Conservation (phyloP, 1,140 invertebrate species). For the Helicoverpa zea region DNA sequence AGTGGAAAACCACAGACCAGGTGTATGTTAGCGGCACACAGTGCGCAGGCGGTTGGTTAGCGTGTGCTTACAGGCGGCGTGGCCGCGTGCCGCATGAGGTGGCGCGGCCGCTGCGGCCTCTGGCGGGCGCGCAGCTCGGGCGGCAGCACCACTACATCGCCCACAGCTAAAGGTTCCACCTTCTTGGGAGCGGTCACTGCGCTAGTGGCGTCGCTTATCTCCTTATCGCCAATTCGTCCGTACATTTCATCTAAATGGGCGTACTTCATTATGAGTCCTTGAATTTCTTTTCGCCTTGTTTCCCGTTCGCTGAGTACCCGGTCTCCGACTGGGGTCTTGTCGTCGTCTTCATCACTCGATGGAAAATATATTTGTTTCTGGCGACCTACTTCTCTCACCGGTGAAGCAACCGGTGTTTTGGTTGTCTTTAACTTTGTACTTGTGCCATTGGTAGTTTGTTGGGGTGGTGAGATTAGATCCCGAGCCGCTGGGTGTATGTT, state of each 20-base stretch:
- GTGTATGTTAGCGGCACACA: slow-evolving; percentile 82
- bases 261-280: slow-evolving; percentile 93
- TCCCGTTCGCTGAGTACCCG: slow-evolving; percentile 90
- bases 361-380: slow-evolving; percentile 85
- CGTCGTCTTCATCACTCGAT: slow-evolving; percentile 84
- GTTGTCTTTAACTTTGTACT: slow-evolving; percentile 66
- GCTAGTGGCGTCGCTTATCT: slow-evolving; percentile 61
- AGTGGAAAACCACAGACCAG: slow-evolving; percentile 75
- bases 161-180: slow-evolving; percentile 77
- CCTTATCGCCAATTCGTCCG: slow-evolving; percentile 79
- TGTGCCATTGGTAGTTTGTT: slow-evolving; percentile 61
- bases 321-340: slow-evolving; percentile 86
- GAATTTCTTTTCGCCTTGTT: slow-evolving; percentile 93
- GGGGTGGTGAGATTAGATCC: slow-evolving; percentile 78
- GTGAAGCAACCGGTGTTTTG: slow-evolving; percentile 80
- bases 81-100: slow-evolving; percentile 77
- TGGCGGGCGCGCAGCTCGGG: slow-evolving; percentile 80
- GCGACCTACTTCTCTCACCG: slow-evolving; percentile 74
- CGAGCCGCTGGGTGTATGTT: slow-evolving; percentile 71
- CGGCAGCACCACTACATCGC: slow-evolving; percentile 76
- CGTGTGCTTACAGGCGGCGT: slow-evolving; percentile 87
- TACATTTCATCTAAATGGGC: slow-evolving; percentile 90
- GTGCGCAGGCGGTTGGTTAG: slow-evolving; percentile 80
- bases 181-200: slow-evolving; percentile 62
- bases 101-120: slow-evolving; percentile 76